Percentiles rank a stretch among this genome's conserved stretches.
phyloP scores from a whole-genome alignment of 2,113 vertebrate species.

The Camelus dromedarius region DNA sequence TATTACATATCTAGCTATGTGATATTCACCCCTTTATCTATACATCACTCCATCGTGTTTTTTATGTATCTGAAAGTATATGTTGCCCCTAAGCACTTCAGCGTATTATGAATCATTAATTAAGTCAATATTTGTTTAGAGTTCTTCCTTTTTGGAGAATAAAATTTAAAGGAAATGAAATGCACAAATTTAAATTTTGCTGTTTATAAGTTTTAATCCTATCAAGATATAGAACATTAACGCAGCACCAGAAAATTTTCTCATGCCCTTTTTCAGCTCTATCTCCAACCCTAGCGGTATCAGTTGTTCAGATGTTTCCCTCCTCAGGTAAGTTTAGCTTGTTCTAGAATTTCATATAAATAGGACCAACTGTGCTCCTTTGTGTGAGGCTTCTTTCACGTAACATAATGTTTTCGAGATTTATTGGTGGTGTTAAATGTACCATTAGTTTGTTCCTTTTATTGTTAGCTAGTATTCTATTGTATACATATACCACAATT shows the following conservation, averaged over 20 bases:
- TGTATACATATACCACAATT: not conserved
- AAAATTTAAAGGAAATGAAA: not conserved
- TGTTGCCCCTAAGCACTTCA: not conserved
- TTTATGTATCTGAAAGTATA: not conserved
- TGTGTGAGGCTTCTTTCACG: not conserved
- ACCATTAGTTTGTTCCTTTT: not conserved
- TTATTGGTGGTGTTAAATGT: not conserved
- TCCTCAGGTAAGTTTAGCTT: not conserved
- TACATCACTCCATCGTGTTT: not conserved
- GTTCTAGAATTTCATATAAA: slow-evolving; percentile 2
- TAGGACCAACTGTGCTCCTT: not conserved
- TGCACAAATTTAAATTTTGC: not conserved
- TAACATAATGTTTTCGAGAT: not conserved
- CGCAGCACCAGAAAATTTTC: not conserved
- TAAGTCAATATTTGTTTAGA: not conserved
- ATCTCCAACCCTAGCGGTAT: not conserved
- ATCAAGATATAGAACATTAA: not conserved
- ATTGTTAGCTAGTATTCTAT: slow-evolving; percentile 5
- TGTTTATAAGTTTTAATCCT: not conserved
- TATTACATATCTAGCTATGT: not conserved
- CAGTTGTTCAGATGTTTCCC: not conserved
- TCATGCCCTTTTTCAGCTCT: not conserved
- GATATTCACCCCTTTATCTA: not conserved
- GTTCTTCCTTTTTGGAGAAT: not conserved
- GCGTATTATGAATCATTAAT: not conserved